Conservation (phyloP, 2,113 vertebrate species). For the Trematomus loennbergii region DNA sequence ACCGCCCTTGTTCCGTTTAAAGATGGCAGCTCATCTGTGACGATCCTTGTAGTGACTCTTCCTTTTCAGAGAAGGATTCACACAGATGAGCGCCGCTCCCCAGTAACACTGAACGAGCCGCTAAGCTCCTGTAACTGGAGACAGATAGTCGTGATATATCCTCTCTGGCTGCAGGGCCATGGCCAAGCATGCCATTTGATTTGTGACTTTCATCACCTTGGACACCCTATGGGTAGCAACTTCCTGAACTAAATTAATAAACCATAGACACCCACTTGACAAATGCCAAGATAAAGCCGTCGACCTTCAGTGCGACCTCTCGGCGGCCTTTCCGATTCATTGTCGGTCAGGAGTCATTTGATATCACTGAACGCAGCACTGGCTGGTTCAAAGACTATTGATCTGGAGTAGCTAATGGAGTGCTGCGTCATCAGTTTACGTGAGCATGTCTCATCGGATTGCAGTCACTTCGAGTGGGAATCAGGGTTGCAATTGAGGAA, state of each 20-base stretch:
- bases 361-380: conserved; percentile 41
- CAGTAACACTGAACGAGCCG: conserved; percentile 26
- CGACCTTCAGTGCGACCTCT: conserved; percentile 52
- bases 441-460: conserved; percentile 22
- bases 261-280: conserved; percentile 37
- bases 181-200: conserved; percentile 54
- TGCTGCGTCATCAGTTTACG: conserved; percentile 26
- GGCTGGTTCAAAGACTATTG: conserved; percentile 33
- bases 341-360: conserved; percentile 45
- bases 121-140: conserved; percentile 54
- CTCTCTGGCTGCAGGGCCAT: conserved; percentile 20
- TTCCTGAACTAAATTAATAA: conserved; percentile 56
- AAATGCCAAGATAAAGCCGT: conserved; percentile 36
- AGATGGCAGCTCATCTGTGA: conserved; percentile 4
- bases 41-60: conserved; percentile 12
- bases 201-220: conserved; percentile 68
- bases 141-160: conserved; percentile 35
- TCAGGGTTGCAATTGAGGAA: conserved; percentile 1
- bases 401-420: conserved; percentile 51
- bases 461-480: conserved; percentile 13
- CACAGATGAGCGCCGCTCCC: conserved; percentile 19
- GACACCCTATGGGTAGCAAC: conserved; percentile 8
- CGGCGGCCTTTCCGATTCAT: conserved; percentile 35
- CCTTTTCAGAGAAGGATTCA: conserved; percentile 25
- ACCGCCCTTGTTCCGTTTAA: not conserved